Conservation (phyloP, 2,113 vertebrate species). For the Carassius gibelio region DNA sequence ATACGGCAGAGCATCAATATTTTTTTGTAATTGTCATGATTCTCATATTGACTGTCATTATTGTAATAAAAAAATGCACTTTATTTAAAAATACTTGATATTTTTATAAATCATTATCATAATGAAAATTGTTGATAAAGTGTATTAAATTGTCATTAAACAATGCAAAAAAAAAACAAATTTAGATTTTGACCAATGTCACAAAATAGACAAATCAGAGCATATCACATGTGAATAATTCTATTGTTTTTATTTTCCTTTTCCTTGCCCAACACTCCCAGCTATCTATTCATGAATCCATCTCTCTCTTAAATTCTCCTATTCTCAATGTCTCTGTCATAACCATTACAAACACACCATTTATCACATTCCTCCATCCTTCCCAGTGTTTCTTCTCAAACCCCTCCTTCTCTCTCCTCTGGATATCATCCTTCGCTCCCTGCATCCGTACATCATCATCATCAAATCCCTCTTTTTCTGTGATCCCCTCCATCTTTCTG, state of each 20-base stretch:
- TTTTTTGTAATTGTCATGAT: too few species aligned
- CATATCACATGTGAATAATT: not conserved
- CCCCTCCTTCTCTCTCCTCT: slow-evolving; percentile 26
- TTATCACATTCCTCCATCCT: slow-evolving; percentile 67
- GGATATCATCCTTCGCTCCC: slow-evolving; percentile 32
- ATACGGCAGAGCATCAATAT: too few species aligned
- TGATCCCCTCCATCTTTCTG: slow-evolving; percentile 47
- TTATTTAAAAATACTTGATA: not conserved
- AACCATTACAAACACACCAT: slow-evolving; percentile 73
- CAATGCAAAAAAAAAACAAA: not conserved
- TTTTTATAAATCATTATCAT: not conserved
- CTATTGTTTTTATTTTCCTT: not conserved
- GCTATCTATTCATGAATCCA: not conserved
- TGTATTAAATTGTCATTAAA: not conserved
- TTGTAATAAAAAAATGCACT: not conserved
- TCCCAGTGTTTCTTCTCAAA: slow-evolving; percentile 36
- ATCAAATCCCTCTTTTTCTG: slow-evolving; percentile 38
- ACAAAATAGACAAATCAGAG: not conserved
- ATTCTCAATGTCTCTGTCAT: slow-evolving; percentile 51
- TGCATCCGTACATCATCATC: slow-evolving; percentile 66
- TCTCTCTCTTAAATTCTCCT: not conserved
- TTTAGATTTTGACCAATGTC: not conserved
- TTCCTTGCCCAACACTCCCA: not conserved
- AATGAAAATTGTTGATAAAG: not conserved
- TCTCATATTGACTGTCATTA: not conserved